Evolutionary conservation across 2,888 invertebrate species (phyloP).

Genomic region (Drosophila niveifrons): DNA sequence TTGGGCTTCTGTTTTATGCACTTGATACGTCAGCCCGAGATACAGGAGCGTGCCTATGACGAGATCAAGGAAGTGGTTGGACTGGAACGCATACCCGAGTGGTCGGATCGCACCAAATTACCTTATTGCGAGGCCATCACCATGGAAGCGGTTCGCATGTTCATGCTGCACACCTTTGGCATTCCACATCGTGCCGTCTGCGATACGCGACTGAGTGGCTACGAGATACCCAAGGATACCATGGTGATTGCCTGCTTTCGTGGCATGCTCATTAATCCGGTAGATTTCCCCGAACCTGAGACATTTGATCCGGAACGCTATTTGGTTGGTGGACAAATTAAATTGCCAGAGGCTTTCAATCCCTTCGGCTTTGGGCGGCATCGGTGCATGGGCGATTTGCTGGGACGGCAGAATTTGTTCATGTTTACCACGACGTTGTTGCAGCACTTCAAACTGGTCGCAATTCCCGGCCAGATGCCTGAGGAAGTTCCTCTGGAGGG

Average conservation of each 20-base stretch:
- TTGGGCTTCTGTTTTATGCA: slow-evolving; percentile 92
- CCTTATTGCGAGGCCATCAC: slow-evolving; percentile 93
- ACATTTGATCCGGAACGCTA: slow-evolving; percentile 92
- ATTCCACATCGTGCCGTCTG: slow-evolving; percentile 92
- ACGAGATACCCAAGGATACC: slow-evolving; percentile 92
- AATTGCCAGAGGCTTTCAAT: slow-evolving; percentile 89
- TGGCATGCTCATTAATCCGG: slow-evolving; percentile 89
- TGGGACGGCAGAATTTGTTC: slow-evolving; percentile 92
- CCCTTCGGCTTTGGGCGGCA: slow-evolving; percentile 93
- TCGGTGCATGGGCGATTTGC: slow-evolving; percentile 92
- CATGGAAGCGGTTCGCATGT: slow-evolving; percentile 91
- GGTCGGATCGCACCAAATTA: slow-evolving; percentile 91
- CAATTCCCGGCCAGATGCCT: slow-evolving; percentile 89
- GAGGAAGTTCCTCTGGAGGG: slow-evolving; percentile 90
- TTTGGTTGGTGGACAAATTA: slow-evolving; percentile 87
- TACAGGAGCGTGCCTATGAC: slow-evolving; percentile 91
- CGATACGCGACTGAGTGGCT: slow-evolving; percentile 90
- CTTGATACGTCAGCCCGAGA: slow-evolving; percentile 89
- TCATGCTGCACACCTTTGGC: slow-evolving; percentile 92
- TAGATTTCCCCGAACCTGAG: slow-evolving; percentile 89
- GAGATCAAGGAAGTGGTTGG: slow-evolving; percentile 93
- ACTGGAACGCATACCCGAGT: slow-evolving; percentile 88
- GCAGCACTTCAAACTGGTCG: slow-evolving; percentile 90
- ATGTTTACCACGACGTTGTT: slow-evolving; percentile 90
- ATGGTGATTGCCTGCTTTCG: slow-evolving; percentile 92